A percentile compares a stretch with the other conserved stretches of the same genome.
Conservation (phyloP, 2,888 invertebrate genomes). For the Eristalis pertinax region DNA sequence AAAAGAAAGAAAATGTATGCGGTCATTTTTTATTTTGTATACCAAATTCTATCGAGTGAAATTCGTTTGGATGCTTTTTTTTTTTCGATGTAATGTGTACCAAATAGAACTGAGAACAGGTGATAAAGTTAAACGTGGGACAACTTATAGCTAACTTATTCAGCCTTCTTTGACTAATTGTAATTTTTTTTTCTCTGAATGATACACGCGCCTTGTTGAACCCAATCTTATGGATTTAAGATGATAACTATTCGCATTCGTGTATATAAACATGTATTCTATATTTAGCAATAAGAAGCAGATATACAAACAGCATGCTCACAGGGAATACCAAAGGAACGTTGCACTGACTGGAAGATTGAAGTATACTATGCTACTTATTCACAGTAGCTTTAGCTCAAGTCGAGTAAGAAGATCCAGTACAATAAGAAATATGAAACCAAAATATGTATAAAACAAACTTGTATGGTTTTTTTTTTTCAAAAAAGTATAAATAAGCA, state of each 20-base stretch:
- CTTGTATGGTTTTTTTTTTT: constrained; percentile 14
- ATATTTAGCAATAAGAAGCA: constrained; percentile 8
- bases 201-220: constrained; percentile 10
- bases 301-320: neutral
- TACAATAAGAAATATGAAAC: constrained; percentile 37
- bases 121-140: neutral
- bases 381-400: constrained; percentile 11
- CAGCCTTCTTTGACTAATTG: neutral
- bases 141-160: neutral
- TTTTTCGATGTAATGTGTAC: constrained; percentile 22
- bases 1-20: constrained; percentile 26
- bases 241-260: constrained; percentile 29
- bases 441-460: constrained; percentile 26
- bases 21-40: constrained; percentile 1
- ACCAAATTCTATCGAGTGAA: neutral
- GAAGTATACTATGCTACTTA: neutral
- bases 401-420: constrained; percentile 20
- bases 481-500: neutral
- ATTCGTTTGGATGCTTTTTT: constrained; percentile 18
- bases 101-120: neutral
- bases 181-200: neutral
- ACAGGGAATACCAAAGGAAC: neutral
- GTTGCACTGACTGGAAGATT: neutral
- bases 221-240: neutral
- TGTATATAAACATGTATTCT: constrained; percentile 27